Percentiles rank a stretch among this genome's conserved stretches.
Conservation (phyloP, 2,113 vertebrate genomes). For the Cacatua alba region DNA sequence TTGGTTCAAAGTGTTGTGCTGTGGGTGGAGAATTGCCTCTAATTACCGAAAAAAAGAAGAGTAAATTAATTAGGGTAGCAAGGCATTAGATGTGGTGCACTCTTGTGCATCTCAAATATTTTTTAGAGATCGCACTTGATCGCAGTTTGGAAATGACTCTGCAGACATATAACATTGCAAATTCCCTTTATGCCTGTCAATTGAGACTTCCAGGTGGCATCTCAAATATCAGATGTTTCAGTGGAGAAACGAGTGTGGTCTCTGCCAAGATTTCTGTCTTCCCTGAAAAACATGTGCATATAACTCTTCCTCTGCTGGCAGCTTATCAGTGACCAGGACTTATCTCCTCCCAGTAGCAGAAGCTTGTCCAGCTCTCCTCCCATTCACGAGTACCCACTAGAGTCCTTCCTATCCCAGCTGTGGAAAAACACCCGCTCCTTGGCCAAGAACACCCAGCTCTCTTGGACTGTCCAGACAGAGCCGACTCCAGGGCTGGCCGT, state of each 20-base stretch:
- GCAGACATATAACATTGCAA: background rate
- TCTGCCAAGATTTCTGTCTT: background rate
- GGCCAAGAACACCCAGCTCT: conserved; percentile 48
- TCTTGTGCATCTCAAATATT: background rate
- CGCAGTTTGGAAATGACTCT: background rate
- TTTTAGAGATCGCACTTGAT: background rate
- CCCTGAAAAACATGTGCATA: background rate
- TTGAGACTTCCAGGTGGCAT: background rate
- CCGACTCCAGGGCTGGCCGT: background rate
- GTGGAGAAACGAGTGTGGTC: background rate
- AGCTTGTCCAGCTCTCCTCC: background rate
- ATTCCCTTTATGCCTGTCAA: background rate
- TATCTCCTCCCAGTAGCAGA: background rate
- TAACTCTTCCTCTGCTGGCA: background rate
- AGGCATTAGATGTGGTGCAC: background rate
- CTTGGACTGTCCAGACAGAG: background rate
- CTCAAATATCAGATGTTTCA: background rate
- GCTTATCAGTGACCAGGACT: background rate
- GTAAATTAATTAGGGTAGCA: background rate
- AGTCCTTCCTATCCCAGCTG: background rate
- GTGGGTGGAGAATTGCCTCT: background rate
- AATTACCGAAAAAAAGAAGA: background rate
- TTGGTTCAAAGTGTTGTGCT: background rate
- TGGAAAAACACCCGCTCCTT: conserved; percentile 9
- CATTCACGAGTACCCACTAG: background rate